Evolutionary conservation across 2,113 vertebrate genomes (phyloP), one percentile per base, ranked within the genome.

Genomic region (Aix galericulata): DNA sequence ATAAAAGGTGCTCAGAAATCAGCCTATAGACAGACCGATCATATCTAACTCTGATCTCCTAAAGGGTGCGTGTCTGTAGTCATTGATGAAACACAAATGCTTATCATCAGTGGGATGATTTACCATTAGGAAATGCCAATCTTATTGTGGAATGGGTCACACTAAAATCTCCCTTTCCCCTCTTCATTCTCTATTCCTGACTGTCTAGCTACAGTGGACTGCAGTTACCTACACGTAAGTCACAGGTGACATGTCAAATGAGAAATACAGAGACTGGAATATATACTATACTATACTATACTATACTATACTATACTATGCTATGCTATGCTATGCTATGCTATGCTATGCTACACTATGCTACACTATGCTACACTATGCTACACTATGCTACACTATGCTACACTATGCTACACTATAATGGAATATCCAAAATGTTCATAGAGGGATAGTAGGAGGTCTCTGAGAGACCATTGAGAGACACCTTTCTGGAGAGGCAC

Each of bases 1-100:
- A 75, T 89, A 29, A 89, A 82, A 93, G 32, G n/a, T 86, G 29
- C 36, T 88, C 76, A 67, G 55, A 94, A 92, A 92, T 92, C 86
- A 94, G 14, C 7, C 68, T 59, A 36, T 55, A 36, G 31, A 27
- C 50, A 55, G 14, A 86, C 27, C 90, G 83, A 81, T 93, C 68
- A 86, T n/a, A 62, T 44, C 40, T 79, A 58, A 58, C 14, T 72
- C 62, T 73, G 59, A 93, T 59, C 68, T 90, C 67, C 75, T 82
- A 62, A 78, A 66, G 75, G 21, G 40, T 64, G 40, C 26, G 52
- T 62, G 6, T 79, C 63, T 75, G 40, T 60, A 85, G 62, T 53
- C 50, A 64, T 42, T 85, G 82, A 79, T 69, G 71, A 95, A 76
- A 82, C 20, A 21, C 22, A 56, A 74, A 40, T n/a, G 8, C 59